Base-by-base conservation (phyloP, 1,140 invertebrate genomes). In the Heliconius himera region DNA sequence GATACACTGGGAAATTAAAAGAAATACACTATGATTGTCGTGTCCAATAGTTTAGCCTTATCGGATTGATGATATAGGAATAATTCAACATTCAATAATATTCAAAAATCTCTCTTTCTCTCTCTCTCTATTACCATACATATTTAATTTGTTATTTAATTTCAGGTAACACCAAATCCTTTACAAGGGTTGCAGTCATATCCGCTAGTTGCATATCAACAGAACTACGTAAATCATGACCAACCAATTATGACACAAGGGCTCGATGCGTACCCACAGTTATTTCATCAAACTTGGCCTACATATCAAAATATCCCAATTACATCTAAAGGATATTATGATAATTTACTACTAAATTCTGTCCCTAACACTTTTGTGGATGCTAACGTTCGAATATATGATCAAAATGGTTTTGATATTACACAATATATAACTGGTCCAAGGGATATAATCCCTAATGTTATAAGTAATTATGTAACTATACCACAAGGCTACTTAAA, bases 381-480 rank as follows among this genome's bases (percentile, higher is more conserved):
- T 66, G 73, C 79, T 9, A 36, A 80, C 70, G 1, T 1, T 8
- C 8, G 33, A 54, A 13, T 49, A 60, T 85, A 80, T 36, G 79
- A 84, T 75, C 79, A 82, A 56, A 74, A 83, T 79, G 80, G 76
- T 56, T 29, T 73, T 36, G 77, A 85, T 41, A 73, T 81, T 51
- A 76, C 73, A 77, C 70, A 74, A 77, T 75, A 78, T 70, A 74
- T 74, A 70, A n/a, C 73, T 46, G 82, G 80, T 46, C 73, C 71
- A 49, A 41, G 66, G 26, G 56, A 74, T 8, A 73, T 77, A 51
- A 60, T 33, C 33, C 80, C 87, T 9, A 83, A 87, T 73, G 72
- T 88, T 38, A 75, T 88, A 2, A 91, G 88, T 75, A 91, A 90
- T 83, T 89, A 91, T 81, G 83, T 87, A 54, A 81, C 86, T 71